phyloP scores from a whole-genome alignment of 1,140 invertebrate genomes.

The Augochlora pura region DNA sequence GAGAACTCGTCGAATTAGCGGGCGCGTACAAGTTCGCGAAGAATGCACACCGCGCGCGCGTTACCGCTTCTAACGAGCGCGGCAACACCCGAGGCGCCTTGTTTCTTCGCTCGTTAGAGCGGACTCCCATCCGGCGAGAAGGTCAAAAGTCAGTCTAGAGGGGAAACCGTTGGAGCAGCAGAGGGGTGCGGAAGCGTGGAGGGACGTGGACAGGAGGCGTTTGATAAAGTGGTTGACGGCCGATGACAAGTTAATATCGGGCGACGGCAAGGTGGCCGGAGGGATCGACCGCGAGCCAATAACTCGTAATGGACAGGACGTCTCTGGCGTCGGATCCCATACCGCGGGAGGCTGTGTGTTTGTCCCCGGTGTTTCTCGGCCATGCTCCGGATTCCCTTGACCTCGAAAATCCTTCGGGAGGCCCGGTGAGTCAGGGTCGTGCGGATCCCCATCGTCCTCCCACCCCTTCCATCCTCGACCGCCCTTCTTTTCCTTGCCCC shows the following conservation, averaged over 20 bases:
- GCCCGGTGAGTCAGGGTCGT: constrained; percentile 49
- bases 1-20: background rate
- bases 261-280: background rate
- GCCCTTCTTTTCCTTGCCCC: no score
- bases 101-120: constrained; percentile 2
- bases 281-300: constrained; percentile 4
- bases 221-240: constrained; percentile 14
- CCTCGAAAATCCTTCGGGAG: constrained; percentile 64
- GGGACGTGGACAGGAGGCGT: background rate
- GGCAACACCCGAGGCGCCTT: constrained; percentile 1
- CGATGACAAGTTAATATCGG: constrained; percentile 17
- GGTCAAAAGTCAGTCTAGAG: constrained; percentile 18
- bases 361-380: background rate
- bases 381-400: constrained; percentile 58
- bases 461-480: no score
- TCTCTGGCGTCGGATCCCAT: background rate
- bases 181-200: no score
- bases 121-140: background rate
- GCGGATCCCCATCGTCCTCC: background rate
- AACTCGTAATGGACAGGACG: constrained; percentile 8
- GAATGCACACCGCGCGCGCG: background rate
- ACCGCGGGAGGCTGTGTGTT: background rate
- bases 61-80: constrained; percentile 1
- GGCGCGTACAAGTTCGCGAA: background rate
- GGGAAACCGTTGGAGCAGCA: no score